Evolutionary conservation across 2,888 invertebrate genomes (phyloP).

Genomic region (Camptogramma bilineatum): DNA sequence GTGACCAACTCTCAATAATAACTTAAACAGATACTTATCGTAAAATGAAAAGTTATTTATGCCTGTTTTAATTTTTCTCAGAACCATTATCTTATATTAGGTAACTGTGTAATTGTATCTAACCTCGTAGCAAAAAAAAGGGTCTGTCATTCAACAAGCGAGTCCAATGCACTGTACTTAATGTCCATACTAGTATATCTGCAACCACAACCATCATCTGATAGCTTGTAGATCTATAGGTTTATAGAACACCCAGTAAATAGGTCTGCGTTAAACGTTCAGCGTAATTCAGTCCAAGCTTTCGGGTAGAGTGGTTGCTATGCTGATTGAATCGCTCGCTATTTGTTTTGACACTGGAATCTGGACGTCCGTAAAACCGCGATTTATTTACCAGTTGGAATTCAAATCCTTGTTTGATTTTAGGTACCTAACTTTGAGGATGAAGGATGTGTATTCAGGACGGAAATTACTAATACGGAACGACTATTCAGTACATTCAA

Average conservation of each 20-base stretch:
- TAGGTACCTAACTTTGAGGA: neutral
- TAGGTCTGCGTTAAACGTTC: slow-evolving; percentile 22
- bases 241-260: slow-evolving; percentile 4
- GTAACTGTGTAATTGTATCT: neutral
- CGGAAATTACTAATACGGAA: neutral
- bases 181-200: neutral
- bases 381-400: slow-evolving; percentile 29
- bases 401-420: slow-evolving; percentile 28
- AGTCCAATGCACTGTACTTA: neutral
- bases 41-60: too few species aligned
- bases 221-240: neutral
- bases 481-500: neutral
- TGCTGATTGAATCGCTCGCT: slow-evolving; percentile 30
- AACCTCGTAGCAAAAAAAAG: neutral
- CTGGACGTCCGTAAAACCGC: slow-evolving; percentile 22
- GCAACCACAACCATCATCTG: neutral
- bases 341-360: slow-evolving; percentile 33
- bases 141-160: neutral
- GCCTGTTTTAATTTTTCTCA: neutral
- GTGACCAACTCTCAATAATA: too few species aligned
- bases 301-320: slow-evolving; percentile 17
- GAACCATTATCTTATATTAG: neutral
- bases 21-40: too few species aligned
- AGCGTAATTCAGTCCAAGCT: slow-evolving; percentile 27
- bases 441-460: neutral